Evolutionary conservation across 2,888 invertebrate genomes (phyloP), one percentile per base, ranked within the genome.

Genomic region (Drosophila austrosaltans): DNA sequence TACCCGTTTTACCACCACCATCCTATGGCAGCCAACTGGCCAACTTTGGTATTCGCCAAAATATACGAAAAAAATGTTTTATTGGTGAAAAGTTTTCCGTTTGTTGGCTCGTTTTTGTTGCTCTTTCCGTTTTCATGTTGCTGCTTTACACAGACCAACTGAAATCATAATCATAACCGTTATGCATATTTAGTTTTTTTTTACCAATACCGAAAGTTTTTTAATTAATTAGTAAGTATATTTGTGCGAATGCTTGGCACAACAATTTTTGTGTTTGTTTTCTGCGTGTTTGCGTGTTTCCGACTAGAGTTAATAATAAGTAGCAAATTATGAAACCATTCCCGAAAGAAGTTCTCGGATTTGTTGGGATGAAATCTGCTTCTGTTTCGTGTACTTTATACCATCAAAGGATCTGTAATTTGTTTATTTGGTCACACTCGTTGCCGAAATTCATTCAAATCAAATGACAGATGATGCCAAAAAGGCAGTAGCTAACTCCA

Each of bases 201-300:
- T 60, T 59, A 30, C 36, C 67, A 39, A 75, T 74, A 72, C 57
- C 73, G 64, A 87, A 83, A 82, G 72, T 85, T 83, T 83, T 83
- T 87, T 87, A 83, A 83, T 83, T 83, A 83, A 83, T 83, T 87
- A 83, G 82, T 87, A 84, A 84, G 84, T 81, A 81, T 54, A 8
- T 44, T 44, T 20, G 7, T 42, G 7, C 44, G 22, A 5, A 44
- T 48, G 48, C 36, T 48, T 48, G 48, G 22, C 10, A 20, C 48
- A 10, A 10, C 25, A 3, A 22, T 48, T 48, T 22, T 22, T 65
- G 53, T 72, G 70, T 72, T 44, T 36, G 30, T 36, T 58, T 64
- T 72, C 5, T 58, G 70, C 66, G 16, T 39, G 58, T 44, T 16
- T 44, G 44, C 44, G 44, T 44, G 44, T 48, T 48, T 22, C 20